Evolutionary conservation across 2,797 vertebrate species (phyloP), one percentile per base, ranked within the genome.

Genomic region (Chelon labrosus): DNA sequence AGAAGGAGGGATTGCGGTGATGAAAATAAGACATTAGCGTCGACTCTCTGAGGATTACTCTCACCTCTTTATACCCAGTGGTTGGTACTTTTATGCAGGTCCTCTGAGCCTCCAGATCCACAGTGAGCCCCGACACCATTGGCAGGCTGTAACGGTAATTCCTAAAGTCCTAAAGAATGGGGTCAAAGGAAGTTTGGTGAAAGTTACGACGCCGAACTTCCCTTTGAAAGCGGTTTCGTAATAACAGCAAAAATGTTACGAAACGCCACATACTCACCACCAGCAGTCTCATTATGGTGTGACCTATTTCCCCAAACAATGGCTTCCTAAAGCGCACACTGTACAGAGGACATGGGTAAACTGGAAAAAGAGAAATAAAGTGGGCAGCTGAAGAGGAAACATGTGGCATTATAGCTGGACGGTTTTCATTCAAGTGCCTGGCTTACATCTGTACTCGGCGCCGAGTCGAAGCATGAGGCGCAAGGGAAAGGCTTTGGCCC

Each of bases 141-240:
- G 98, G 98, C 65, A 99, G 93, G 17, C 97, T 98, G 91, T 99
- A 99, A 68, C 98, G 97, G 91, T 98, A 99, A 91, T 99, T 99
- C 85, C 98, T 96, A 86, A 99, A 99, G 89, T 99, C 98, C 98
- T 99, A 55, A 66, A 85, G 70, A 79, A 87, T 38, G 64, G 51
- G 13, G 5, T 10, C 19, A 42, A n/a, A 5, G n/a, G 50, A 51
- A 37, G 8, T 75, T 44, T 75, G 25, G 9, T 38, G 25, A 46
- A 63, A 7, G 14, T 61, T 52, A 35, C 2, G 1, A 52, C 53
- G 73, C 22, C 14, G 46, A 47, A 61, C 19, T 22, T 79, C 46
- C 12, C 1, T 38, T 31, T 13, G 31, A 60, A 65, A 65, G 1
- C 0, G 10, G 19, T 58, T 61, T 62, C 44, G 39, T 35, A 65